Percentiles rank a stretch among this genome's conserved stretches.
Conservation (phyloP, 35 echinoderm and acorn worm genomes). For the Amphiura filiformis region DNA sequence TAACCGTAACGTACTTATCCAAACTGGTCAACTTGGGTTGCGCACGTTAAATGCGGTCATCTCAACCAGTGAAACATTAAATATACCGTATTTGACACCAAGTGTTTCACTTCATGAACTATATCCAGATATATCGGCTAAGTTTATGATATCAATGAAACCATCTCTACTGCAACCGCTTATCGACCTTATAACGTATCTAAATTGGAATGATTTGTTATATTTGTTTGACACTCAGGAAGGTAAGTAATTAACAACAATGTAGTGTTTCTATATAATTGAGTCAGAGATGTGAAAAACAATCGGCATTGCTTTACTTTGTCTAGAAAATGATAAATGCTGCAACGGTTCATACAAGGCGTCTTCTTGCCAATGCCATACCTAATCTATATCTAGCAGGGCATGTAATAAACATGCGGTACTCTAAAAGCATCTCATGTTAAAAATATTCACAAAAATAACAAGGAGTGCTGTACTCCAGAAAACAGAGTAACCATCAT, state of each 20-base stretch:
- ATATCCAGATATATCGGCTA: constrained; percentile 58
- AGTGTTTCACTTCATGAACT: constrained; percentile 56
- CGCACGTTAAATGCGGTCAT: constrained; percentile 45
- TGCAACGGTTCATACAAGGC: too few species aligned
- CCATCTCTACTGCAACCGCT: constrained; percentile 58
- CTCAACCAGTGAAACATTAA: constrained; percentile 17
- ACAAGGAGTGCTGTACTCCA: too few species aligned
- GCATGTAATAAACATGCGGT: not conserved
- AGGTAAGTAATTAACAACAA: constrained; percentile 48
- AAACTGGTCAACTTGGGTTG: constrained; percentile 12
- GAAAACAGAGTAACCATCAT: too few species aligned
- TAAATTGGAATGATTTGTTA: constrained; percentile 41
- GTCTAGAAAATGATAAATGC: not conserved
- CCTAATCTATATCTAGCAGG: not conserved
- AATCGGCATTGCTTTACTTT: not conserved
- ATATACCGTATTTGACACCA: constrained; percentile 46
- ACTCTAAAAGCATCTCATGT: not conserved
- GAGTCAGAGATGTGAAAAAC: not conserved
- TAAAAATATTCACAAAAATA: too few species aligned
- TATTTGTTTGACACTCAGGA: constrained; percentile 70
- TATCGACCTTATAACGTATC: constrained; percentile 42
- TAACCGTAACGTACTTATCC: not conserved
- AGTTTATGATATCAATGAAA: constrained; percentile 57
- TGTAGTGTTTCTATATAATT: not conserved
- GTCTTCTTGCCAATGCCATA: not conserved